These are phyloP conservation scores for Matsumurasca onukii DNA, from an alignment of 1,140 invertebrate species.

Conservation along the genomic window DNA sequence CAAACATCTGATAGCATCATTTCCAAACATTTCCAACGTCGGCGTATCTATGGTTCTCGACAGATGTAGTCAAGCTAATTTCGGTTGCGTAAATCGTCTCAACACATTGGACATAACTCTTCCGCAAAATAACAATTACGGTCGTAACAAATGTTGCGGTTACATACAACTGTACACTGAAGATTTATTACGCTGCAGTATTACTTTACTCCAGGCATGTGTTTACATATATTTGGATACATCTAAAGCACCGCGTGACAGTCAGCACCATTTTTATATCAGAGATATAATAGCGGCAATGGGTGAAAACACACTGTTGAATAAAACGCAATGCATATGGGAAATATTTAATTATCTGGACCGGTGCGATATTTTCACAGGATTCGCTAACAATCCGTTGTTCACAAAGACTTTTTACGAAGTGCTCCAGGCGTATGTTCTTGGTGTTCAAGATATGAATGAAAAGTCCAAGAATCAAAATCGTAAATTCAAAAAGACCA, in stretches of 20 bases:
- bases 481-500: not conserved
- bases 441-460: not conserved
- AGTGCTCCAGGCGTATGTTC: not conserved
- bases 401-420: not conserved
- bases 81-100: not conserved
- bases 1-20: not conserved
- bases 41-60: not conserved
- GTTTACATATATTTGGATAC: not conserved
- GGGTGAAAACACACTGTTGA: not conserved
- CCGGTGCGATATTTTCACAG: conserved; percentile 8
- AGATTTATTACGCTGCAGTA: not conserved
- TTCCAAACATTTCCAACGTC: not conserved
- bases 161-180: not conserved
- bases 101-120: not conserved
- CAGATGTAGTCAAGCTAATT: not conserved
- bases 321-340: not conserved
- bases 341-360: not conserved
- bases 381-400: not conserved
- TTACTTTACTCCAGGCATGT: not conserved
- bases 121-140: conserved; percentile 4
- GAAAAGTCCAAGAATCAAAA: not conserved
- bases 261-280: not conserved
- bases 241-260: not conserved
- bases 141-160: conserved; percentile 7
- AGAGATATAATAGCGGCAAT: not conserved